Conservation (phyloP, 2,797 vertebrate species). For the Natrix natrix region DNA sequence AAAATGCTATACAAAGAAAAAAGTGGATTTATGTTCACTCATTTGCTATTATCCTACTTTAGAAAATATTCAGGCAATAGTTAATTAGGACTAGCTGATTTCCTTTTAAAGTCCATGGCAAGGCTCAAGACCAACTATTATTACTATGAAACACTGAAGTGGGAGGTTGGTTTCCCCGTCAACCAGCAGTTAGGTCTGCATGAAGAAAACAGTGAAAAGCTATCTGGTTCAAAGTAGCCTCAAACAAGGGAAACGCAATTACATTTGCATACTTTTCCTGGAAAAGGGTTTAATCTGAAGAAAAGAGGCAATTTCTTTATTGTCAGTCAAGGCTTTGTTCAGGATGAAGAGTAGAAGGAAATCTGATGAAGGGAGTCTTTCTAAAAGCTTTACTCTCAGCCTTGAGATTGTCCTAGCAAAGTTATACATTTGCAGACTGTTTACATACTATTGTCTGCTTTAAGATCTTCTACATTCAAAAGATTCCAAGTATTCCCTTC, state of each 20-base stretch:
- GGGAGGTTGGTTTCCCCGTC: slow-evolving; percentile 69
- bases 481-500: slow-evolving; percentile 58
- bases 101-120: slow-evolving; percentile 70
- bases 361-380: slow-evolving; percentile 71
- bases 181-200: slow-evolving; percentile 62
- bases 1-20: slow-evolving; percentile 58
- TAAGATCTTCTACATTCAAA: slow-evolving; percentile 67
- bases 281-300: slow-evolving; percentile 73
- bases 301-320: slow-evolving; percentile 73
- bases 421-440: slow-evolving; percentile 68
- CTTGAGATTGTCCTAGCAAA: slow-evolving; percentile 68
- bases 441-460: slow-evolving; percentile 72
- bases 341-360: slow-evolving; percentile 69
- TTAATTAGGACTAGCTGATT: slow-evolving; percentile 78
- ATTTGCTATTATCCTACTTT: slow-evolving; percentile 76
- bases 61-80: slow-evolving; percentile 74
- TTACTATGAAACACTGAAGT: slow-evolving; percentile 71
- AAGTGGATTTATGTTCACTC: slow-evolving; percentile 73
- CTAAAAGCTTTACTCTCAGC: slow-evolving; percentile 69
- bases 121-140: slow-evolving; percentile 71
- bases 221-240: slow-evolving; percentile 65
- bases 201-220: slow-evolving; percentile 71
- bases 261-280: slow-evolving; percentile 76
- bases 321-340: slow-evolving; percentile 76
- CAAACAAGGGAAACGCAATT: slow-evolving; percentile 54